Evolutionary conservation across 2,888 invertebrate genomes (phyloP), one percentile per base, ranked within the genome.

Genomic region (Pelosia muscerda): DNA sequence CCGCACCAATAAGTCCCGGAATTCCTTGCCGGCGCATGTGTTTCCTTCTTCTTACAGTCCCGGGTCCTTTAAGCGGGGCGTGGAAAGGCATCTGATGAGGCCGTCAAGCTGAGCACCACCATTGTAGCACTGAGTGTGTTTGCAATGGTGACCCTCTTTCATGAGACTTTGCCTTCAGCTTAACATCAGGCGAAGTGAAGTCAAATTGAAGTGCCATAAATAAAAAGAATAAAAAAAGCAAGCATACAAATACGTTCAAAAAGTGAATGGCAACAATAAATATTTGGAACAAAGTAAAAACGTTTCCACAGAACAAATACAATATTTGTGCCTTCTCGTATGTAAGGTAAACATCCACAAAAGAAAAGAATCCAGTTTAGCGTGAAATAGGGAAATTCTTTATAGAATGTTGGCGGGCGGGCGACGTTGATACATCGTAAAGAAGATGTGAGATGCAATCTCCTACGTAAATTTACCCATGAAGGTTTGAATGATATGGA

Each of bases 301-400:
- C 71, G 78, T 71, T 76, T 79, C 70, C 57, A 58, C 58, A 63
- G 28, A 55, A 70, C 63, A 71, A 71, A 69, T 76, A 79, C 80
- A 73, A 79, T 82, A 77, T 81, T 77, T 79, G 71, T 56, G 61
- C 58, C 55, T 61, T 23, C 61, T 60, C 58, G 62, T 60, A 69
- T 58, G 69, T 66, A 61, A 81, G 68, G 80, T 74, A 79, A 81
- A 82, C 72, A 81, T 68, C 66, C 58, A 76, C 76, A 60, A 74
- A 79, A 79, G 76, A 83, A 81, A 76, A 66, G 77, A 72, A 72
- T 73, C 42, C 74, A 82, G 81, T 80, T 77, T 58, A 76, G 71
- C 84, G 83, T 82, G 77, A 82, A 82, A 82, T 82, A 74, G 79
- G 83, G 78, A 81, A 81, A 82, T 84, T 81, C 82, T 76, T 82